These are phyloP conservation scores for Margarornis squamiger DNA, from an alignment of 2,797 vertebrate genomes.

Conservation along the genomic window DNA sequence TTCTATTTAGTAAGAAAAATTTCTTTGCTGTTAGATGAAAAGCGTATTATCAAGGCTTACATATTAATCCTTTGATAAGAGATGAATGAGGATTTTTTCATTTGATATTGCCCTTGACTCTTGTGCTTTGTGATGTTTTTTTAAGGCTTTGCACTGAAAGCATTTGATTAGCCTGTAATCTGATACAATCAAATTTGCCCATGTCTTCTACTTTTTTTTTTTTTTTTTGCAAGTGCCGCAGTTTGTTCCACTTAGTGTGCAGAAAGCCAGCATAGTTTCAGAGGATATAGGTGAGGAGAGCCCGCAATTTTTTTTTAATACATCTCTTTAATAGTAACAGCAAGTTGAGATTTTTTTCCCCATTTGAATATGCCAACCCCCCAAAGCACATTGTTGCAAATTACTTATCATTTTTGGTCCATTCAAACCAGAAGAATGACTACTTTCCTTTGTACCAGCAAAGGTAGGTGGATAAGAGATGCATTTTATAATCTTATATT, in stretches of 20 bases:
- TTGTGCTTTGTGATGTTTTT: background rate
- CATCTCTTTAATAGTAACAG: background rate
- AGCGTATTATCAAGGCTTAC: background rate
- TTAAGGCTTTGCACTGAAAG: background rate
- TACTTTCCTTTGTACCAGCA: background rate
- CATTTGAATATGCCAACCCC: background rate
- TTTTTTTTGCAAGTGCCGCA: background rate
- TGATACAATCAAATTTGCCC: background rate
- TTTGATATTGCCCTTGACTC: background rate
- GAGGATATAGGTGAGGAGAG: background rate
- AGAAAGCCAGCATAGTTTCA: background rate
- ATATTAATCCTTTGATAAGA: background rate
- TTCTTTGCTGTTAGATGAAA: background rate
- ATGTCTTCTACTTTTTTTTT: background rate
- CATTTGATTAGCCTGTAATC: background rate
- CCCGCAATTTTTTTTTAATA: background rate
- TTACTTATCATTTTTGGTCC: background rate
- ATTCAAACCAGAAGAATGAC: background rate
- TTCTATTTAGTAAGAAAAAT: background rate
- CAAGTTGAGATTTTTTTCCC: background rate
- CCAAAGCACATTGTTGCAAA: background rate
- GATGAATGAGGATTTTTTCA: background rate
- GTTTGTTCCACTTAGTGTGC: background rate
- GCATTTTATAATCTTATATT: background rate
- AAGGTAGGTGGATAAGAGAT: background rate